Percentiles rank a stretch among this genome's conserved stretches.
These are phyloP conservation scores for Cervus canadensis DNA, from an alignment of 2,113 vertebrate genomes.

Conservation along the genomic window DNA sequence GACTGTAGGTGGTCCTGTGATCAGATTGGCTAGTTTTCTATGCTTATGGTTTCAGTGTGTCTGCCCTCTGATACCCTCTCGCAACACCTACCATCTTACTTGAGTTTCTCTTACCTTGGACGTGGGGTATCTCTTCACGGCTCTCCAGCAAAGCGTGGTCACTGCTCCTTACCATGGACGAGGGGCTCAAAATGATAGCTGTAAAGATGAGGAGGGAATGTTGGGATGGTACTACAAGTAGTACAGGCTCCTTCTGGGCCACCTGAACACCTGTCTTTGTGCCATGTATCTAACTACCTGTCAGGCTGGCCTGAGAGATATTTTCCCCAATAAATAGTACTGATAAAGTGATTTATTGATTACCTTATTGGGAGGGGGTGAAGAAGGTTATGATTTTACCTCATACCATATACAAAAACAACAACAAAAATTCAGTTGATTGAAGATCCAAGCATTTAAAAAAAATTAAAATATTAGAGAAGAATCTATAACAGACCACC, in stretches of 20 bases:
- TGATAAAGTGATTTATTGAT: not conserved
- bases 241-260: not conserved
- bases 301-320: not conserved
- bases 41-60: no score
- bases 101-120: no score
- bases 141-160: no score
- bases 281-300: not conserved
- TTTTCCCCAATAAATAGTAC: not conserved
- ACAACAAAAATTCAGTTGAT: not conserved
- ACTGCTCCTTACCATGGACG: no score
- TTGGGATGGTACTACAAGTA: not conserved
- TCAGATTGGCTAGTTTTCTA: no score
- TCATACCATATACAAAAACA: not conserved
- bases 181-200: not conserved
- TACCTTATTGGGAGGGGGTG: not conserved
- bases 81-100: no score
- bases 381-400: not conserved
- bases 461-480: not conserved
- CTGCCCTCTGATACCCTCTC: no score
- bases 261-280: not conserved
- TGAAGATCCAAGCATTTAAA: not conserved
- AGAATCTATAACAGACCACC: not conserved
- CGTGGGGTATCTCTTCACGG: no score
- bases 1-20: no score
- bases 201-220: not conserved